Base-by-base conservation (phyloP, 2,113 vertebrate genomes). In the Periophthalmus modestus region DNA sequence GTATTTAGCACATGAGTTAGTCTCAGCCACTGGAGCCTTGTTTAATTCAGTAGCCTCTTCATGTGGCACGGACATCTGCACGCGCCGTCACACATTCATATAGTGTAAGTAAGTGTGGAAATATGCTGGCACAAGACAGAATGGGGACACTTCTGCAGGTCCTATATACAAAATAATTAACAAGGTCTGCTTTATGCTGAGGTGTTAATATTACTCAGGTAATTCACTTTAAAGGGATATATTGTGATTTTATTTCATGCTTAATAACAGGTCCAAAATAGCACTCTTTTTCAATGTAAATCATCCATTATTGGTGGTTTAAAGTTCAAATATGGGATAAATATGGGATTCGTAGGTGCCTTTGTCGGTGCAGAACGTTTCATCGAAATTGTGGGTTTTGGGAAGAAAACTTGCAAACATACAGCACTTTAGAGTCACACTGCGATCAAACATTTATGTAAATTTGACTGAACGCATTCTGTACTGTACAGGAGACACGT, bases 71-170 rank as follows among this genome's bases (percentile, higher is more conserved):
- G 50, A 62, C 55, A 69, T 74, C 71, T 55, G 50, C 67, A 18
- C 34, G 28, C 21, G 39, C 10, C 24, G 61, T 16, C 24, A 33
- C 69, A 69, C 16, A 62, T 23, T 16, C 50, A 4, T 16, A 73
- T 34, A 33, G 12, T 61, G 24, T 39, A 24, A 46, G 61, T 5
- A 5, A 69, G 39, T 52, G 72, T 67, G 72, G 55, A 73, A 68
- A 72, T 24, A 55, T 47, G 36, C 24, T 67, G 0, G 11, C 33
- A 63, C 18, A 69, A 39, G 73, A 83, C 83, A 84, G 81, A 90
- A 88, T 87, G 82, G 79, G 84, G 78, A 63, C 84, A 87, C 46
- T 54, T 28, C 57, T 28, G 5, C 48, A 21, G 34, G 62, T 76
- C 52, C 69, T 36, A 77, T 2, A 11, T 74, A 68, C 69, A 36